Evolutionary conservation across 2,113 vertebrate genomes (phyloP), one percentile per base, ranked within the genome.

Genomic region (Oncorhynchus tshawytscha): DNA sequence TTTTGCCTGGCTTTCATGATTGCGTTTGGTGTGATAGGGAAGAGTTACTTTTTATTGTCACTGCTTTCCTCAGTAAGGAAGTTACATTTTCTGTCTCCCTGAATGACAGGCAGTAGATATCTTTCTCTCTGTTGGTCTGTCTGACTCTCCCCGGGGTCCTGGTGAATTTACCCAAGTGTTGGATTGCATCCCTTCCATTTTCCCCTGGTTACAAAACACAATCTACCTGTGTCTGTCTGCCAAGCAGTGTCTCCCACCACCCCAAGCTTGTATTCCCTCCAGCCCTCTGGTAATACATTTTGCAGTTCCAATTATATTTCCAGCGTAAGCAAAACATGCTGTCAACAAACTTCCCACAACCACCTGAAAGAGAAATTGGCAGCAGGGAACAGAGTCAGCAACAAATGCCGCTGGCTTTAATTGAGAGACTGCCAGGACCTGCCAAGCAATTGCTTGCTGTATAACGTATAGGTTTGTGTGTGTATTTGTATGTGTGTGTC

Each of bases 281-380:
- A 64, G 80, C 81, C 77, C 77, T 66, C 45, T 13, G 60, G 72
- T 81, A 82, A 86, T 86, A 79, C 75, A 67, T 81, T 80, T 82
- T 79, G 73, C 73, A 66, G 59, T 84, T 81, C 77, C 84, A 82
- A 86, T 89, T 84, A 85, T 84, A 74, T 82, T 84, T 77, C 79
- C 65, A 74, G 73, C 80, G 73, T 73, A 73, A 81, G 87, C 80
- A 73, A 80, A 87, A 82, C 73, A 70, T 59, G 73, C 67, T 84
- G 79, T 87, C 80, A 72, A 66, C 75, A 69, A 70, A 74, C 59
- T 76, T 34, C 62, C 81, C 62, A 29, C 64, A 54, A 77, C 71
- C 81, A 54, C 59, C 60, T 25, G 66, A 75, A 70, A 74, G 60
- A 73, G 59, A 70, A 77, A 82, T 78, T 71, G 54, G 72, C 76